Evolutionary conservation across 2,797 vertebrate species (phyloP).

Genomic region (Dendrocincla tyrannina): DNA sequence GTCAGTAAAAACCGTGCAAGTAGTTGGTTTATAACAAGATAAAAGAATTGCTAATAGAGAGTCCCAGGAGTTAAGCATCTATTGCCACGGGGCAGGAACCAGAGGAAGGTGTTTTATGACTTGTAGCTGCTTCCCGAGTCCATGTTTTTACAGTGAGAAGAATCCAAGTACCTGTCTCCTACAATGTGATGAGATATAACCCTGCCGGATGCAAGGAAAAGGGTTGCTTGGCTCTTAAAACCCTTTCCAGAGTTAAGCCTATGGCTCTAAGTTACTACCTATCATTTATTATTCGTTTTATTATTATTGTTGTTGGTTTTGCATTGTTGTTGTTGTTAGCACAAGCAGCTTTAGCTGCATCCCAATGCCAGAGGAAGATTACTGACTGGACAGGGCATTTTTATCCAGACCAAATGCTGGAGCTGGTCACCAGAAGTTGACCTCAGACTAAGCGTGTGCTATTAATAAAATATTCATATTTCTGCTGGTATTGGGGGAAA

Average conservation of each 20-base stretch:
- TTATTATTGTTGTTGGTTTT: background rate
- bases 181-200: background rate
- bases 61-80: background rate
- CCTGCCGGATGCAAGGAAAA: background rate
- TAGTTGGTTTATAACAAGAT: background rate
- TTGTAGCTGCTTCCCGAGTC: background rate
- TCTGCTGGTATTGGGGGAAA: background rate
- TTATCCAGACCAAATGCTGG: background rate
- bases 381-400: background rate
- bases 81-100: background rate
- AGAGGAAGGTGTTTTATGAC: background rate
- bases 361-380: background rate
- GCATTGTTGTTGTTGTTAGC: background rate
- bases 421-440: background rate
- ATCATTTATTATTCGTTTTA: background rate
- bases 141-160: background rate
- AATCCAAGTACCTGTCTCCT: background rate
- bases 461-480: background rate
- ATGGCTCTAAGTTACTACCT: background rate
- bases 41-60: background rate
- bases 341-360: background rate
- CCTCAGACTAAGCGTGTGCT: background rate
- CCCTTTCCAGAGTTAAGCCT: background rate
- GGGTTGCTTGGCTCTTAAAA: background rate
- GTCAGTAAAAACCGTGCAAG: background rate